These are phyloP conservation scores for Syrmaticus mikado DNA, from an alignment of 2,113 vertebrate genomes.

Conservation along the genomic window DNA sequence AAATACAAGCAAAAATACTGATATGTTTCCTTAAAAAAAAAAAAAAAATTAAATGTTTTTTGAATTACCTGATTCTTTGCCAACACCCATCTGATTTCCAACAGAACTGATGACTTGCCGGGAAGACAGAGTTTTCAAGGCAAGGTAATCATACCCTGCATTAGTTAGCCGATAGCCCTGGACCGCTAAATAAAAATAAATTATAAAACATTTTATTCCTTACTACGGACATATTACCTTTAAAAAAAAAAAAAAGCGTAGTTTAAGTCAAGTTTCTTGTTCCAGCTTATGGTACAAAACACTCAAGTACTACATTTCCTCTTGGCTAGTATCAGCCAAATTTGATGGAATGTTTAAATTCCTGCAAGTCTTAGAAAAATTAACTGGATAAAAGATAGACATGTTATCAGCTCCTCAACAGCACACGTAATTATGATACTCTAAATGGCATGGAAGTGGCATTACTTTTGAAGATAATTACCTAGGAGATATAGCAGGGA, in stretches of 20 bases:
- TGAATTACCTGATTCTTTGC: conserved; percentile 94
- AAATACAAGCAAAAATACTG: neutral
- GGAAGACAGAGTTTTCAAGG: conserved; percentile 91
- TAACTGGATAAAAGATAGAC: neutral
- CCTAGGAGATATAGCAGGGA: neutral
- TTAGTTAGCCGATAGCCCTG: conserved; percentile 95
- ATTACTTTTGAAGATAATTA: neutral
- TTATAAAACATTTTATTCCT: neutral
- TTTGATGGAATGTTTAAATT: neutral
- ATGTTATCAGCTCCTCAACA: neutral
- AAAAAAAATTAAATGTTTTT: neutral
- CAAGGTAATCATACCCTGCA: conserved; percentile 94
- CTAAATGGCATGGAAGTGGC: neutral
- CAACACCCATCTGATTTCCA: conserved; percentile 98
- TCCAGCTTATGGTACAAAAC: neutral
- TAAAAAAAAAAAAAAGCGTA: neutral
- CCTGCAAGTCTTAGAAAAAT: neutral
- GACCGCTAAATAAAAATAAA: conserved; percentile 81
- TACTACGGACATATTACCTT: neutral
- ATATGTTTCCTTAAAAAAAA: neutral
- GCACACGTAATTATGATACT: neutral
- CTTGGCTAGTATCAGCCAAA: neutral
- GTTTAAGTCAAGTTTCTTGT: neutral
- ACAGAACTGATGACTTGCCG: conserved; percentile 89
- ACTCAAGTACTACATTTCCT: neutral